Base-by-base conservation (phyloP, 2,113 vertebrate species). In the Ceyx margarethae region DNA sequence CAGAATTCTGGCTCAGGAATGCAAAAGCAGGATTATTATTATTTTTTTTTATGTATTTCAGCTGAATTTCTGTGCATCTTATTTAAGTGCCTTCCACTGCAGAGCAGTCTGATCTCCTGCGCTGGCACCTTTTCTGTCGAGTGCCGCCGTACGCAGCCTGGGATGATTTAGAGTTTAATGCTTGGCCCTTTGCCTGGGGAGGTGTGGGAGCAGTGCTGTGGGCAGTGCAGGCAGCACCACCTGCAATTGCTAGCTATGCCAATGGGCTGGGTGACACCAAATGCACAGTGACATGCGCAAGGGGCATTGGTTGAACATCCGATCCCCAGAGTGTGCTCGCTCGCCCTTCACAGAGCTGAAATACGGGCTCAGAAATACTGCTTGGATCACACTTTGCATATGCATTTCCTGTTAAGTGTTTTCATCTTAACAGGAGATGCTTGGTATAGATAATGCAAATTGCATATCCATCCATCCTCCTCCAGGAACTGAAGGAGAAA, bases 251-350 rank as follows among this genome's bases (percentile, higher is more conserved):
- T 31, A 46, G 66, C 65, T n/a, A 1, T 11, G 3, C 23, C 0
- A 3, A 33, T 33, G 91, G n/a, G 71, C 64, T 85, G 22, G 0
- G 10, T 15, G 60, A 56, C 2, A 5, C 25, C 54, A 29, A 31
- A 64, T 5, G 6, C 62, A 23, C 13, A 4, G 50, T 33, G 74
- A 40, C 61, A 75, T 5, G 2, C 35, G 9, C 22, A 3, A 5
- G 35, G 29, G 3, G 1, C 6, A 3, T 6, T 19, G 62, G 15
- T 0, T 18, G 72, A 26, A 29, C 0, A 0, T 33, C 56, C 56
- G 72, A 42, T 77, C 43, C 51, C 23, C n/a, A 21, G 28, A 15
- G 22, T 2, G 28, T 3, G 21, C 69, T 79, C 45, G 9, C 15
- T 56, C 2, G 0, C 35, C 85, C 57, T 66, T 87, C 46, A 48